These are phyloP conservation scores for Sarcophaga subvicina DNA, from an alignment of 2,888 invertebrate genomes.

Conservation along the genomic window DNA sequence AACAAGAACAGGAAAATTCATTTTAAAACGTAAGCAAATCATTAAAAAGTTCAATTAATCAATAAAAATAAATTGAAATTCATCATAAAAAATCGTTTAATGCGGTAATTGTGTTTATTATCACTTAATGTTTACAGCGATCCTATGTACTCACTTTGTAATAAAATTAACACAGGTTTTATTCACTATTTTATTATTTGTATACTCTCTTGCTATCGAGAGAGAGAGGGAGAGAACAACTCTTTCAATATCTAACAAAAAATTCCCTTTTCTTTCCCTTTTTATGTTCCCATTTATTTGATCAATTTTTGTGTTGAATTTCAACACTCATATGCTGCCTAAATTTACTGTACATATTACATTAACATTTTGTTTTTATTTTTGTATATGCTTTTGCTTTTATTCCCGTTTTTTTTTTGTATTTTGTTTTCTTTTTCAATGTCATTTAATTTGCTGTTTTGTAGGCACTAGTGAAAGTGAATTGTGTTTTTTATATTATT, in stretches of 20 bases:
- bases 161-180: no score
- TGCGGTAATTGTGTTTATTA: neutral
- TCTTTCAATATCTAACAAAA: neutral
- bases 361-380: neutral
- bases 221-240: no score
- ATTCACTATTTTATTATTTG: no score
- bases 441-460: conserved; percentile 47
- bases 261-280: conserved; percentile 2
- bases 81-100: neutral
- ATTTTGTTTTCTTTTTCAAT: conserved; percentile 43
- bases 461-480: conserved; percentile 62
- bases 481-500: conserved; percentile 46
- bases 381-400: neutral
- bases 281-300: no score
- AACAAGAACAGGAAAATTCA: neutral
- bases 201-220: no score
- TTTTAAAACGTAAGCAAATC: neutral
- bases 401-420: conserved; percentile 39
- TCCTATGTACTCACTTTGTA: neutral
- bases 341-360: no score
- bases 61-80: neutral
- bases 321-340: neutral
- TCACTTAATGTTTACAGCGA: neutral
- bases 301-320: neutral
- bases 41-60: neutral